Percentiles rank a stretch among this genome's conserved stretches.
Conservation (phyloP, 1,140 invertebrate species). For the Caenorhabditis remanei region DNA sequence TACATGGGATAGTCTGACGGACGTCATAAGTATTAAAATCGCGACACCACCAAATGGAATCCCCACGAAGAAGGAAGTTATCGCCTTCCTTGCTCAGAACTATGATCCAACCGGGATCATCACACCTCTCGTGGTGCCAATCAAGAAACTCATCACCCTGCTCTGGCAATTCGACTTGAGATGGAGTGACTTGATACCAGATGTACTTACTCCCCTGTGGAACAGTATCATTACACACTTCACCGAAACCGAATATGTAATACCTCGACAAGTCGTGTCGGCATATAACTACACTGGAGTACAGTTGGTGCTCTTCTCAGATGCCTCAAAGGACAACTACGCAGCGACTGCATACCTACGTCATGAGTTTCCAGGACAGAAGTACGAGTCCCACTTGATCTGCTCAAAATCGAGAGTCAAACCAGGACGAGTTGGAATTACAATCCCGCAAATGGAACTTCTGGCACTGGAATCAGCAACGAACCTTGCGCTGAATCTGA, state of each 20-base stretch:
- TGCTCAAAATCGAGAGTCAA: background rate
- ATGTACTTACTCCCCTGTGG: background rate
- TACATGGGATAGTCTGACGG: constrained; percentile 12
- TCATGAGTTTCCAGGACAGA: background rate
- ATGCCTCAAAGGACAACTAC: constrained; percentile 18
- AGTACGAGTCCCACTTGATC: background rate
- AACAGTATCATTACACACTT: background rate
- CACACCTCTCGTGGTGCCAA: constrained; percentile 30
- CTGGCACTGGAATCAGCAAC: background rate
- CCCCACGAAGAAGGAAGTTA: background rate
- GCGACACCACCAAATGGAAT: background rate
- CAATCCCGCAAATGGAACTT: constrained; percentile 43
- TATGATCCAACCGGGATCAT: constrained; percentile 63
- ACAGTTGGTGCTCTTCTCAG: background rate
- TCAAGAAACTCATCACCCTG: constrained; percentile 38
- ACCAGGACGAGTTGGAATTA: background rate
- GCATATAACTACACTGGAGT: background rate
- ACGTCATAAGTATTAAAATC: constrained; percentile 19
- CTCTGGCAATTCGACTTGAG: constrained; percentile 35
- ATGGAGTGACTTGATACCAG: background rate
- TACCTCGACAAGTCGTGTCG: background rate
- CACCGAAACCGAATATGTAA: background rate
- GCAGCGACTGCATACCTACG: background rate
- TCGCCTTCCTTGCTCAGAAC: background rate
- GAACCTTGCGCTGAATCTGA: background rate